Evolutionary conservation across 2,797 vertebrate genomes (phyloP).

Genomic region (Zenarchopterus dispar): DNA sequence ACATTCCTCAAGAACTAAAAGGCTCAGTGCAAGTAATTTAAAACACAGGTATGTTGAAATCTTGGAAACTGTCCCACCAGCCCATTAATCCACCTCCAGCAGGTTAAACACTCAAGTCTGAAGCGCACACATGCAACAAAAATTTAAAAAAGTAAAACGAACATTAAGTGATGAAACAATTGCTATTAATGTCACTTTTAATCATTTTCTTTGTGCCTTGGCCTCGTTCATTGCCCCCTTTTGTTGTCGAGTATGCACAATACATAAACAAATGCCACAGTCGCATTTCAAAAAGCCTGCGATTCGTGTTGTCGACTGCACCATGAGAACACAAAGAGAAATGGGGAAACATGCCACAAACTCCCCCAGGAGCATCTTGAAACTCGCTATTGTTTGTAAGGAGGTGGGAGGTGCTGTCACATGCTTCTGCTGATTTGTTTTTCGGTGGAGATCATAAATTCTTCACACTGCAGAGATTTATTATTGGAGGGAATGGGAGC

Average conservation of each 20-base stretch:
- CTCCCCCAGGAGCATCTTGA: conserved; percentile 53
- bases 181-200: conserved; percentile 35
- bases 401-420: conserved; percentile 48
- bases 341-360: conserved; percentile 43
- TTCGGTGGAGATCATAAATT: conserved; percentile 53
- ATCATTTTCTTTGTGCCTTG: conserved; percentile 36
- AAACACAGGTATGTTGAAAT: conserved; percentile 57
- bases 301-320: conserved; percentile 59
- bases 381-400: conserved; percentile 49
- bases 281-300: conserved; percentile 57
- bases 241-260: conserved; percentile 55
- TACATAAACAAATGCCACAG: conserved; percentile 76
- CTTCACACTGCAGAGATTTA: conserved; percentile 38
- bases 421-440: conserved; percentile 56
- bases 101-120: conserved; percentile 47
- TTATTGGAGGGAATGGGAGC: conserved; percentile 45
- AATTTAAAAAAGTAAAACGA: conserved; percentile 17
- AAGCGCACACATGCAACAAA: conserved; percentile 3
- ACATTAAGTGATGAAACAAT: conserved; percentile 42
- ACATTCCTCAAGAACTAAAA: conserved; percentile 50
- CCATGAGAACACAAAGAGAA: conserved; percentile 40
- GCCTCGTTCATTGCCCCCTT: conserved; percentile 60
- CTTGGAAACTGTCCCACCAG: conserved; percentile 48
- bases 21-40: conserved; percentile 47
- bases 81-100: conserved; percentile 43